These are phyloP conservation scores for Kuschelorhynchus macadamiae DNA, from an alignment of 2,888 invertebrate genomes.

Conservation along the genomic window DNA sequence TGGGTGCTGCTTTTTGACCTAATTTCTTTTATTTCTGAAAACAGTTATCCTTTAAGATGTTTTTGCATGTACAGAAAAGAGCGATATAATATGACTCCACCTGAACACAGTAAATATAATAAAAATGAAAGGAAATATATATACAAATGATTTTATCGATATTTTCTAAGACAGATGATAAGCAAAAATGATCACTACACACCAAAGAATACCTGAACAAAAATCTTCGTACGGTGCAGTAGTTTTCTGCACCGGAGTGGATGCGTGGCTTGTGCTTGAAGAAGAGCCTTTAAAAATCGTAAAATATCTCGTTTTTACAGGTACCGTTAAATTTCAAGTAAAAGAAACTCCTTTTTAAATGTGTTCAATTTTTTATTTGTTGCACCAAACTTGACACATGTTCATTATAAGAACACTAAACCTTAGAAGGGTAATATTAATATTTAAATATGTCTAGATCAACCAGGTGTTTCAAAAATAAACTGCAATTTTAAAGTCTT, in stretches of 20 bases:
- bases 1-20: not conserved
- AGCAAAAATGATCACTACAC: conserved; percentile 25
- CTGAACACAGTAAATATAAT: not conserved
- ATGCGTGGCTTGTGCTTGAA: conserved; percentile 66
- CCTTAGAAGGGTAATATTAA: too few species aligned
- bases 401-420: too few species aligned
- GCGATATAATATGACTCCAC: not conserved
- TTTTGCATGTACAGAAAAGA: not conserved
- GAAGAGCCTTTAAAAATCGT: conserved; percentile 54
- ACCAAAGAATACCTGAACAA: conserved; percentile 50
- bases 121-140: not conserved
- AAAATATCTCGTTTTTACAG: conserved; percentile 10
- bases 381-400: too few species aligned
- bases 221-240: conserved; percentile 61
- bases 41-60: conserved; percentile 3
- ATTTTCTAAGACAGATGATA: not conserved
- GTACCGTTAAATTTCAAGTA: too few species aligned
- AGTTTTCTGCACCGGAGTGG: conserved; percentile 65
- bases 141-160: not conserved
- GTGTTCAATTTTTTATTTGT: too few species aligned
- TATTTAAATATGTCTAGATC: too few species aligned
- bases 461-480: too few species aligned
- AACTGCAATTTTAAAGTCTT: too few species aligned
- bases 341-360: too few species aligned
- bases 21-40: not conserved